Conservation (phyloP, 2,888 invertebrate species). For the Gonocerus acuteangulatus region DNA sequence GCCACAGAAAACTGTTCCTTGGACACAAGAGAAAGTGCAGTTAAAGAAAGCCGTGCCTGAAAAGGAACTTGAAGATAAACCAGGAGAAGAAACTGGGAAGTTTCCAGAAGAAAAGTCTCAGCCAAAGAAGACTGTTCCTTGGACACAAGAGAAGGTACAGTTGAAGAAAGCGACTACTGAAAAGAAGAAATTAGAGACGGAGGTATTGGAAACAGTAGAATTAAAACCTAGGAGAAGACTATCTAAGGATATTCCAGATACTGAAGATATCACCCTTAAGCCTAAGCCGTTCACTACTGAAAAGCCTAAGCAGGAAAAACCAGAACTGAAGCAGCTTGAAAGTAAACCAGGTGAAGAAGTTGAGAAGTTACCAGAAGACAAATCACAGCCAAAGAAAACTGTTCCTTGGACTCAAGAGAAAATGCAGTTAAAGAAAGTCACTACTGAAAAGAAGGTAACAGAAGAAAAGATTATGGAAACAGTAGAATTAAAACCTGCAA, state of each 20-base stretch:
- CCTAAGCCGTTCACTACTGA: not conserved
- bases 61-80: not conserved
- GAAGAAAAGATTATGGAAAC: constrained; percentile 35
- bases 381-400: constrained; percentile 35
- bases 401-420: constrained; percentile 43
- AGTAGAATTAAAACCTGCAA: constrained; percentile 16
- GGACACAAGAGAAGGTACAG: constrained; percentile 32
- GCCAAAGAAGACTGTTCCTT: constrained; percentile 1
- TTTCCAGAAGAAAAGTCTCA: not conserved
- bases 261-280: not conserved
- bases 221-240: constrained; percentile 32
- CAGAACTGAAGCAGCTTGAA: too few species aligned
- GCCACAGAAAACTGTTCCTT: constrained; percentile 28
- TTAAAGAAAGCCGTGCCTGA: not conserved
- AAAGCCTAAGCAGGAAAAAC: not conserved
- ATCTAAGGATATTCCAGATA: constrained; percentile 10
- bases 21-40: constrained; percentile 25
- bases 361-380: too few species aligned
- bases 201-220: constrained; percentile 38
- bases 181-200: constrained; percentile 23
- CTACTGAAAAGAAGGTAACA: constrained; percentile 30
- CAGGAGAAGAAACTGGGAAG: not conserved
- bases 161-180: constrained; percentile 40
- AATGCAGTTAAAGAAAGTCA: constrained; percentile 41
- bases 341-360: too few species aligned